A percentile compares a stretch with the other conserved stretches of the same genome.
Conservation (phyloP, 1,140 invertebrate genomes). For the Bombus haemorrhoidalis region DNA sequence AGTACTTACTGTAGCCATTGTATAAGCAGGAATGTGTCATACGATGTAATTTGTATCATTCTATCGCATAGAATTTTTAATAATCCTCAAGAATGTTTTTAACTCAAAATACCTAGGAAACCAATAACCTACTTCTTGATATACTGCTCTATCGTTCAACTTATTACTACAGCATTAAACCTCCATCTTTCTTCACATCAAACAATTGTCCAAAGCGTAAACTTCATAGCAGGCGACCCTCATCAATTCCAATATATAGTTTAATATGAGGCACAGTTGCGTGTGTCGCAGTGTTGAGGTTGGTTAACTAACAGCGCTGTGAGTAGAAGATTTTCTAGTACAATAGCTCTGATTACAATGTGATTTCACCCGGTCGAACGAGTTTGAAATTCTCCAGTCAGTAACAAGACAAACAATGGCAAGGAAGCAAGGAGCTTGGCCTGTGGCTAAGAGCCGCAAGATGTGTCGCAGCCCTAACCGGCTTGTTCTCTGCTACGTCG, state of each 20-base stretch:
- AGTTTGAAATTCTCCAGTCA: slow-evolving; percentile 51
- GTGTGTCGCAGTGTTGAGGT: background rate
- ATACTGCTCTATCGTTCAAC: no score
- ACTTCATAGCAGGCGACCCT: background rate
- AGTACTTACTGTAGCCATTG: no score
- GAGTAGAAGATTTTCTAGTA: slow-evolving; percentile 14
- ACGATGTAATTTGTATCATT: no score
- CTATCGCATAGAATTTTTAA: no score
- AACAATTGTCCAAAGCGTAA: background rate
- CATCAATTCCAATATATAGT: background rate
- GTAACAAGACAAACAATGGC: slow-evolving; percentile 62
- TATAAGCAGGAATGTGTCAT: no score
- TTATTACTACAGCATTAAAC: background rate
- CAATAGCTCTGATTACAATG: background rate
- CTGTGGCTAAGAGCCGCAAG: slow-evolving; percentile 56
- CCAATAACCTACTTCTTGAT: no score
- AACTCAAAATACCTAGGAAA: no score
- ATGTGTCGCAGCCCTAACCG: slow-evolving; percentile 61
- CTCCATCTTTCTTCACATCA: background rate
- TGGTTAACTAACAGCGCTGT: slow-evolving; percentile 5
- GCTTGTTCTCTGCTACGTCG: slow-evolving; percentile 58
- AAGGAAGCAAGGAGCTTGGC: slow-evolving; percentile 18
- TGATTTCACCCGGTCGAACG: slow-evolving; percentile 28
- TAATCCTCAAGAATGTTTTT: no score
- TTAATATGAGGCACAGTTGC: background rate